Base-by-base conservation (phyloP, 2,797 vertebrate species). In the Crax fasciolata region DNA sequence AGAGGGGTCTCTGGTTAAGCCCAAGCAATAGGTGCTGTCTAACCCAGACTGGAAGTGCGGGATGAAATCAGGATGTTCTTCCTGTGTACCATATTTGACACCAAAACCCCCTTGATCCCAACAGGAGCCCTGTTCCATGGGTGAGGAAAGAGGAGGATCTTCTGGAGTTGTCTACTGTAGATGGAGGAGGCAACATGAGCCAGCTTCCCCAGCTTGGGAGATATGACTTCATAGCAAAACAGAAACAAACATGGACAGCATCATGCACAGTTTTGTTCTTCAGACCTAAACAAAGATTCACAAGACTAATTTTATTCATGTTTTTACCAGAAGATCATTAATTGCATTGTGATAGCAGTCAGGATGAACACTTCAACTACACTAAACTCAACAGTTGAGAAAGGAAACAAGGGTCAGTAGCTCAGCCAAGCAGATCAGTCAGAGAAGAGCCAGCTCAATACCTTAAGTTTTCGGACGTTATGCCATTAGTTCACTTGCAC, bases 341-440 rank as follows among this genome's bases (percentile, higher is more conserved):
- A 44, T 43, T 23, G 27, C 52, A 63, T 38, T 49, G 19, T 44
- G 54, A 18, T 67, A 7, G 0, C 3, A 62, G 66, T 16, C 62
- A 78, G 52, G 38, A 84, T 90, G 61, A 86, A 92, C 62, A 49
- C 68, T 88, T 78, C 62, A 43, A 87, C 46, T 61, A 20, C 43
- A 38, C 0, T 82, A 70, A 76, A 73, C 52, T 7, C 80, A 58
- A 78, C 54, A 78, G 43, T 79, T 68, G 78, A 49, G 79, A 73
- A 49, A 79, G 46, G 35, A 88, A n/a, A 84, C 5, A 8, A 77
- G 27, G 27, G n/a, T 44, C 82, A 62, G 66, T 62, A 78, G 62
- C 4, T 49, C 82, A 79, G 49, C 49, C 48, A 86, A 80, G 48
- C 70, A 90, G 38, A 65, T 5, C 43, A 52, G 51, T 27, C 52